These are phyloP conservation scores for Cacoxenus indagator DNA, from an alignment of 2,888 invertebrate species.

Conservation along the genomic window DNA sequence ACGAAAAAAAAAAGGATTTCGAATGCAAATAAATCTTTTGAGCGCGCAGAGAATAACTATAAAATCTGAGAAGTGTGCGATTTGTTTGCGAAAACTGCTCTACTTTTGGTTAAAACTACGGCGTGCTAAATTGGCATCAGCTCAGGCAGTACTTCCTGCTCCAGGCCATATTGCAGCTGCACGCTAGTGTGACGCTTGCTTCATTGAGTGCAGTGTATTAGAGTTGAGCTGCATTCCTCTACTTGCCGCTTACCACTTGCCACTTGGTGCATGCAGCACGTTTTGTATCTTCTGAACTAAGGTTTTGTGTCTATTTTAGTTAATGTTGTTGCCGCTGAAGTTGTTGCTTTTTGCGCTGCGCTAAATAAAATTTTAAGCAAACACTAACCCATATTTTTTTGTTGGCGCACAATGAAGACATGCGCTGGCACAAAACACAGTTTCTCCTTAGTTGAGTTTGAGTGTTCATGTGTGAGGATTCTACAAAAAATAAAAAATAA, in stretches of 20 bases:
- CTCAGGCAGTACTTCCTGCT: not conserved
- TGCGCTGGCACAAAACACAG: not conserved
- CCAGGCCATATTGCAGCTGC: not conserved
- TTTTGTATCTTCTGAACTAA: not conserved
- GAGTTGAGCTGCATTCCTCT: not conserved
- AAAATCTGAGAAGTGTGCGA: not conserved
- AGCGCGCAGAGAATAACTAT: not conserved
- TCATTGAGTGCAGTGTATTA: not conserved
- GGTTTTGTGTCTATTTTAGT: not conserved
- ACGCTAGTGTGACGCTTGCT: not conserved
- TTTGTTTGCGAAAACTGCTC: no score
- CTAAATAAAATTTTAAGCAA: constrained; percentile 58
- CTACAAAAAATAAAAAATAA: no score
- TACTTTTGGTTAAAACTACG: no score
- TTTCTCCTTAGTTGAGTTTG: not conserved
- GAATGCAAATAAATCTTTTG: not conserved
- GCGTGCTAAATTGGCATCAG: not conserved
- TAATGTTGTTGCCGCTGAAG: not conserved
- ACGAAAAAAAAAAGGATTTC: not conserved
- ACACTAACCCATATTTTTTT: constrained; percentile 60
- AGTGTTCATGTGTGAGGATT: not conserved
- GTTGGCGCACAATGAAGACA: constrained; percentile 22
- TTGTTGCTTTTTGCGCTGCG: not conserved
- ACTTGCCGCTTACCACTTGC: not conserved
- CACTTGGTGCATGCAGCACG: not conserved